These are phyloP conservation scores for Caranx melampygus DNA, from an alignment of 2,113 vertebrate genomes.

Conservation along the genomic window DNA sequence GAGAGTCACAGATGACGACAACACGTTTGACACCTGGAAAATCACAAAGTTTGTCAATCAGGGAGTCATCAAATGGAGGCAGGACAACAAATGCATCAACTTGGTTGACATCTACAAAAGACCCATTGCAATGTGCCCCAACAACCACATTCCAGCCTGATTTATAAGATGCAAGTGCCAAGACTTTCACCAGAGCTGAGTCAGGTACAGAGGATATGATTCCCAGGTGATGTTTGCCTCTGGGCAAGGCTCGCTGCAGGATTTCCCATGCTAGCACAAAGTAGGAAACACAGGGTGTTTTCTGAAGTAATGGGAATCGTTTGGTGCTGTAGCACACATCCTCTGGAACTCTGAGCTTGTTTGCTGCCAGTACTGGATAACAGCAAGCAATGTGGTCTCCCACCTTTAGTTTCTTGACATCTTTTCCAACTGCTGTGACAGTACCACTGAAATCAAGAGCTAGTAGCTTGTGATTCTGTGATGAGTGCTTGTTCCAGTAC, in stretches of 20 bases:
- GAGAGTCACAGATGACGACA: conserved; percentile 81
- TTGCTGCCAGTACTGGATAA: conserved; percentile 84
- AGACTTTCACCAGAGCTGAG: conserved; percentile 84
- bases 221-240: conserved; percentile 76
- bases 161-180: conserved; percentile 77
- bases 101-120: conserved; percentile 55
- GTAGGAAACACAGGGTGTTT: conserved; percentile 87
- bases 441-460: conserved; percentile 88
- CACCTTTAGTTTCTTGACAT: conserved; percentile 86
- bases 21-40: conserved; percentile 76
- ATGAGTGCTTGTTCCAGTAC: conserved; percentile 86
- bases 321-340: conserved; percentile 84
- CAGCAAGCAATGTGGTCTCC: conserved; percentile 87
- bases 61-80: conserved; percentile 77
- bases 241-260: conserved; percentile 77
- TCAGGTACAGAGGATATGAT: conserved; percentile 82
- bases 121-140: conserved; percentile 60
- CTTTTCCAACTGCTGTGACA: conserved; percentile 83
- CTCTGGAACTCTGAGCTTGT: conserved; percentile 82
- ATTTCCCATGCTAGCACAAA: conserved; percentile 88
- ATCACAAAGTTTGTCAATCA: conserved; percentile 65
- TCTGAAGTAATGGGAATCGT: conserved; percentile 80
- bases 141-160: conserved; percentile 83
- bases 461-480: conserved; percentile 84
- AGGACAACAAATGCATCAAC: conserved; percentile 83